These are phyloP conservation scores for Agrotis clavis DNA, from an alignment of 2,888 invertebrate species.

Conservation along the genomic window DNA sequence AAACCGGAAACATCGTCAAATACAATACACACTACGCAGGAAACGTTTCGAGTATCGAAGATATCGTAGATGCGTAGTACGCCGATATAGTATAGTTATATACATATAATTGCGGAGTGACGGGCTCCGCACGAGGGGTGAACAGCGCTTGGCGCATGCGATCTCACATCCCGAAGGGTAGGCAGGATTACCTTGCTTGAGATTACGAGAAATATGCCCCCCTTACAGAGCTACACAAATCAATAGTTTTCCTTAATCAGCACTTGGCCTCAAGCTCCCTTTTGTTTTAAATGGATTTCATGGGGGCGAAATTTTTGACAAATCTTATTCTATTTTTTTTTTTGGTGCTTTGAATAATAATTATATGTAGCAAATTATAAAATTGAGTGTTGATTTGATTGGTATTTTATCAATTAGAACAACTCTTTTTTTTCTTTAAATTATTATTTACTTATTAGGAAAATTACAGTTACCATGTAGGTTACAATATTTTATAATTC, in stretches of 20 bases:
- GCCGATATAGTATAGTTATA: conserved; percentile 48
- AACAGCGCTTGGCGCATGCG: conserved; percentile 73
- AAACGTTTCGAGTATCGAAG: conserved; percentile 31
- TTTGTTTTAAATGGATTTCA: conserved; percentile 29
- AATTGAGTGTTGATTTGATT: background rate
- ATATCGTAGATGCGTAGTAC: conserved; percentile 37
- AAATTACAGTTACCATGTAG: background rate
- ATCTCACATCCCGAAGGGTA: conserved; percentile 65
- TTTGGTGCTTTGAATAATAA: background rate
- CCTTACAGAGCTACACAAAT: conserved; percentile 63
- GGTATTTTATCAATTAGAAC: no score
- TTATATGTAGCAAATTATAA: background rate
- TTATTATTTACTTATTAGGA: background rate
- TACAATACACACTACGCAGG: conserved; percentile 10
- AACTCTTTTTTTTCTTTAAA: no score
- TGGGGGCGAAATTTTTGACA: background rate
- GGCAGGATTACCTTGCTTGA: conserved; percentile 68
- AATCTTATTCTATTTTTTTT: background rate
- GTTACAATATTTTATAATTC: background rate
- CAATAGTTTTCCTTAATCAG: conserved; percentile 70
- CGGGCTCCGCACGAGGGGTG: conserved; percentile 63
- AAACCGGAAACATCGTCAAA: background rate
- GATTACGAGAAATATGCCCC: conserved; percentile 69
- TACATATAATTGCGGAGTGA: conserved; percentile 68
- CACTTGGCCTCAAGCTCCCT: conserved; percentile 33